These are phyloP conservation scores for Eulimnadia texana DNA, from an alignment of 1,140 invertebrate species.

Conservation along the genomic window DNA sequence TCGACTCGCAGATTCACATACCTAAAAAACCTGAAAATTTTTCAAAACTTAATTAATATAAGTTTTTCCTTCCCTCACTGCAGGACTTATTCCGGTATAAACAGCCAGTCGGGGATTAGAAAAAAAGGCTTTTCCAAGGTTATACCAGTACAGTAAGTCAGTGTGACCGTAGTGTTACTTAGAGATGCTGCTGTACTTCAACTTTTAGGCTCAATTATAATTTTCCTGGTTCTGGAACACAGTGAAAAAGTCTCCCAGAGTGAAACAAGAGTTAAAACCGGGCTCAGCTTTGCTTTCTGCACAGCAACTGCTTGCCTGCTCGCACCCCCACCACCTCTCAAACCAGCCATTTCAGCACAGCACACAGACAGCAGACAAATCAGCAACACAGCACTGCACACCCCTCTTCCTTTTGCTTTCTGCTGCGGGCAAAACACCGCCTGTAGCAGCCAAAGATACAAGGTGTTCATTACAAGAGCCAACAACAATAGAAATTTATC, in stretches of 20 bases:
- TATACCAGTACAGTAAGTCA: too few species aligned
- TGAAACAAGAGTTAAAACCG: too few species aligned
- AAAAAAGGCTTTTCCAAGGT: neutral
- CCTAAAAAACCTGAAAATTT: too few species aligned
- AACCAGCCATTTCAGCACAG: neutral
- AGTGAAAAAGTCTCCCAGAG: too few species aligned
- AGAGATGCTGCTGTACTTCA: too few species aligned
- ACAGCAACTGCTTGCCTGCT: slow-evolving; percentile 6
- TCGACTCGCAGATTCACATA: too few species aligned
- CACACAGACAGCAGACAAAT: neutral
- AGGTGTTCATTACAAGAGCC: slow-evolving; percentile 1
- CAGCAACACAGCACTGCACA: slow-evolving; percentile 2
- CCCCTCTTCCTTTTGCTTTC: neutral
- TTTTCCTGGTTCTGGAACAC: too few species aligned
- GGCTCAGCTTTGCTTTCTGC: neutral
- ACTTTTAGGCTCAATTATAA: too few species aligned
- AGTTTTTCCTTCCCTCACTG: neutral
- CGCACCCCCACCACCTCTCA: neutral
- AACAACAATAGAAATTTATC: neutral
- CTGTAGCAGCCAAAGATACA: slow-evolving; percentile 11
- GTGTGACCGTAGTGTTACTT: too few species aligned
- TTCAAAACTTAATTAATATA: neutral
- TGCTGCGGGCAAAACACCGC: slow-evolving; percentile 4
- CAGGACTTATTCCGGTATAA: too few species aligned
- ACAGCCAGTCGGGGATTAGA: neutral